Percentiles rank a stretch among this genome's conserved stretches.
Evolutionary conservation across 2,888 invertebrate genomes (phyloP).

Genomic region (Eilema griseolum): DNA sequence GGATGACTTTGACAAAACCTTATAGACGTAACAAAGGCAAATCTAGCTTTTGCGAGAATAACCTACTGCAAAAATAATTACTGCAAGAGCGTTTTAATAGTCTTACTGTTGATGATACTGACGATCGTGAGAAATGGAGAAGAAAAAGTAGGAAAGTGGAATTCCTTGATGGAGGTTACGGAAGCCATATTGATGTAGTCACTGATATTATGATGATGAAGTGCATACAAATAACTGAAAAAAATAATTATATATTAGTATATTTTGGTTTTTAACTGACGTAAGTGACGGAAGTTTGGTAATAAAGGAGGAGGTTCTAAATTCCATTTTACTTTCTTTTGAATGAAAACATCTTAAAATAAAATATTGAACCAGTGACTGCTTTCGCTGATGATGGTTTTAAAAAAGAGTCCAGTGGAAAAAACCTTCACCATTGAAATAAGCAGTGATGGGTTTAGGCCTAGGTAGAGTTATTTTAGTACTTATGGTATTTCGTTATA

Average conservation of each 20-base stretch:
- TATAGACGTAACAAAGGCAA: not conserved
- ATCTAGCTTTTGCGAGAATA: not conserved
- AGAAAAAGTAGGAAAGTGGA: not conserved
- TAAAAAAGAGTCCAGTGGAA: not conserved
- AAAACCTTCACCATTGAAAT: not conserved
- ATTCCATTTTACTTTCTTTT: too few species aligned
- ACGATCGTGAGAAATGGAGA: not conserved
- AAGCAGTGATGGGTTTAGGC: not conserved
- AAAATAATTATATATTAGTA: too few species aligned
- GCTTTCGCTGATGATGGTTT: not conserved
- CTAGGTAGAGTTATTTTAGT: not conserved
- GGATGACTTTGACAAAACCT: not conserved
- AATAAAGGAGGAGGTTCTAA: too few species aligned
- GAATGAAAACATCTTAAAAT: too few species aligned
- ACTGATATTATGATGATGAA: not conserved
- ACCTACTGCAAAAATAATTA: not conserved
- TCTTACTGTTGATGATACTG: not conserved
- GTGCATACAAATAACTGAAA: too few species aligned
- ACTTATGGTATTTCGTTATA: not conserved
- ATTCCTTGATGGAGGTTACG: not conserved
- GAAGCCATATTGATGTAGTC: not conserved
- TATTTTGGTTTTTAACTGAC: too few species aligned
- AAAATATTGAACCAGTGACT: not conserved
- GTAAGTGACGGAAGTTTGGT: too few species aligned
- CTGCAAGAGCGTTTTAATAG: not conserved